Evolutionary conservation across 2,113 vertebrate genomes (phyloP), one percentile per base, ranked within the genome.

Genomic region (Grantiella picta): DNA sequence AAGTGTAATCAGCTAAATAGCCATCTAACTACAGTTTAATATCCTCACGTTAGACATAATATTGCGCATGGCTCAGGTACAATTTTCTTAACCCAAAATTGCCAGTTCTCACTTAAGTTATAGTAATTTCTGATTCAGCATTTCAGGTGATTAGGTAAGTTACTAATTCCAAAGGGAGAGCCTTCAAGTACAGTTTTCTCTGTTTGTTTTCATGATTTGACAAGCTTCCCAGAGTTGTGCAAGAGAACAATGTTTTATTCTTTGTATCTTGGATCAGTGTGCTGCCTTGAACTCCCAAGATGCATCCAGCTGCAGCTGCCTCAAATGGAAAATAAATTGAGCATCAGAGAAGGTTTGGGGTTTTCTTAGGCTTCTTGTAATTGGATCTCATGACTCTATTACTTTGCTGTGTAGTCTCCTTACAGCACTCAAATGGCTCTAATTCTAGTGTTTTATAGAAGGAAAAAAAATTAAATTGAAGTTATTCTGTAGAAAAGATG

Each of bases 251-350:
- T 88, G 36, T 85, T 86, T 76, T 90, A 33, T 69, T 90, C 63
- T 80, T 82, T 88, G 7, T 91, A 23, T 92, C 54, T 87, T 79
- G 92, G 90, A 75, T 70, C 5, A 3, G 19, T 76, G 57, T 79
- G n/a, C 79, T 93, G 75, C 42, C 36, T 79, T 75, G 35, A 72
- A 68, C 66, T 93, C 66, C 54, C 63, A 49, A 82, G 53, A 76
- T 47, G 40, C 49, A 88, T 79, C 75, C 94, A 85, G 75, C 85
- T 94, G 78, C 88, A 95, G 70, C 84, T 93, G 90, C 53, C 27
- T 88, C 23, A 92, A 59, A 57, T 42, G 70, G 35, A 79, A 93
- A 94, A 82, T 36, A 89, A 11, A 87, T 31, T 36, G 31, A 47
- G 60, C 45, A 85, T 71, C 31, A 61, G 77, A 77, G 65, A 40